These are phyloP conservation scores for Margarornis squamiger DNA, from an alignment of 2,797 vertebrate genomes.

Conservation along the genomic window DNA sequence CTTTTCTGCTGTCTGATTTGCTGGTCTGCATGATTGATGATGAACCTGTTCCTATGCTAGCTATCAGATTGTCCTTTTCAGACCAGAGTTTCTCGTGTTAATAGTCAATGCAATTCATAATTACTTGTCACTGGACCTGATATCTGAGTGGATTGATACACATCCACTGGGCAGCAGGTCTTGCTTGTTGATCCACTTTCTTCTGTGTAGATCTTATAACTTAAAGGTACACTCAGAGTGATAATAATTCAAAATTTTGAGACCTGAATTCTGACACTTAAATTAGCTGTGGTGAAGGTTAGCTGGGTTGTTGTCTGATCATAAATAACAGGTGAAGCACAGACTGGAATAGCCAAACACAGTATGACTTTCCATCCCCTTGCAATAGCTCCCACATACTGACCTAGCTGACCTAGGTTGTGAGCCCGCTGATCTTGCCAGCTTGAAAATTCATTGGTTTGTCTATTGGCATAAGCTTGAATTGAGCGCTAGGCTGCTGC, in stretches of 20 bases:
- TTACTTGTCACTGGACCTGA: not conserved
- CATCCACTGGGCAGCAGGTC: not conserved
- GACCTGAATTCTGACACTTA: not conserved
- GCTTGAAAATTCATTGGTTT: not conserved
- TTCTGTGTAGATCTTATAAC: not conserved
- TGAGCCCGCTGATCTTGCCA: not conserved
- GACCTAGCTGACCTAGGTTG: not conserved
- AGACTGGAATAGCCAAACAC: not conserved
- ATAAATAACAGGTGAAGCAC: not conserved
- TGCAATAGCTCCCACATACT: accelerated
- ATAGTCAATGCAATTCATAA: not conserved
- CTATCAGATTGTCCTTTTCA: conserved; percentile 14
- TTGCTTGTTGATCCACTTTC: not conserved
- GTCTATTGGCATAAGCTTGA: accelerated
- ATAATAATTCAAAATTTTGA: not conserved
- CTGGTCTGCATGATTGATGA: conserved; percentile 18
- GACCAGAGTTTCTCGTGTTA: not conserved
- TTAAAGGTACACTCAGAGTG: not conserved
- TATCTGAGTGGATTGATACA: not conserved
- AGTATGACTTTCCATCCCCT: not conserved
- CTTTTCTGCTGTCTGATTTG: conserved; percentile 24
- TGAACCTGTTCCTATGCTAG: not conserved
- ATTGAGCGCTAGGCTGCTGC: not conserved
- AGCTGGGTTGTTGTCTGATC: not conserved
- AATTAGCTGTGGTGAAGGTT: not conserved